Evolutionary conservation across 2,888 invertebrate species (phyloP).

Genomic region (Drosophila conformis): DNA sequence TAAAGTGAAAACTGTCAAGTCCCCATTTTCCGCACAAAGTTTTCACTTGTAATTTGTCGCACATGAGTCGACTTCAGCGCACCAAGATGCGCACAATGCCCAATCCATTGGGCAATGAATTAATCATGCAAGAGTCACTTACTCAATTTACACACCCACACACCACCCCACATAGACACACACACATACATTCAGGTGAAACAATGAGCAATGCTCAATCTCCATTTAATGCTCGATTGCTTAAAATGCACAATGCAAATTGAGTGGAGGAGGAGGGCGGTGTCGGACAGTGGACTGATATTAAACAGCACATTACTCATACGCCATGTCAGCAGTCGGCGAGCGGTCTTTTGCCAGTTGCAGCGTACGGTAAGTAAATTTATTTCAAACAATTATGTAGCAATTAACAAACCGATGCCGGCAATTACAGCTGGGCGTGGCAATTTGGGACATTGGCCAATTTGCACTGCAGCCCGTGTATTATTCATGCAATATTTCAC

Average conservation of each 20-base stretch:
- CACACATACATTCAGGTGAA: neutral
- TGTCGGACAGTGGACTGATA: slow-evolving; percentile 19
- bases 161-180: slow-evolving; percentile 3
- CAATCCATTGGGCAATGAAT: slow-evolving; percentile 48
- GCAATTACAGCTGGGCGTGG: slow-evolving; percentile 61
- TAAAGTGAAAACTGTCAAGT: slow-evolving; percentile 19
- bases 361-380: slow-evolving; percentile 65
- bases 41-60: slow-evolving; percentile 33
- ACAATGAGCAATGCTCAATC: slow-evolving; percentile 52
- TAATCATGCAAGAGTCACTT: slow-evolving; percentile 62
- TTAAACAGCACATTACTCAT: slow-evolving; percentile 66
- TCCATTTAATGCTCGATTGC: slow-evolving; percentile 60
- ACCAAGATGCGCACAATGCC: slow-evolving; percentile 29
- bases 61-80: slow-evolving; percentile 7
- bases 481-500: slow-evolving; percentile 71
- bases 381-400: slow-evolving; percentile 78
- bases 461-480: slow-evolving; percentile 44
- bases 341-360: slow-evolving; percentile 43
- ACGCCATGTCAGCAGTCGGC: slow-evolving; percentile 70
- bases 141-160: slow-evolving; percentile 38
- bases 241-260: slow-evolving; percentile 57
- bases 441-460: slow-evolving; percentile 5
- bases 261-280: slow-evolving; percentile 1
- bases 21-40: slow-evolving; percentile 7
- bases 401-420: slow-evolving; percentile 80